Base-by-base conservation (phyloP, 2,797 vertebrate genomes). In the Aldrovandia affinis region DNA sequence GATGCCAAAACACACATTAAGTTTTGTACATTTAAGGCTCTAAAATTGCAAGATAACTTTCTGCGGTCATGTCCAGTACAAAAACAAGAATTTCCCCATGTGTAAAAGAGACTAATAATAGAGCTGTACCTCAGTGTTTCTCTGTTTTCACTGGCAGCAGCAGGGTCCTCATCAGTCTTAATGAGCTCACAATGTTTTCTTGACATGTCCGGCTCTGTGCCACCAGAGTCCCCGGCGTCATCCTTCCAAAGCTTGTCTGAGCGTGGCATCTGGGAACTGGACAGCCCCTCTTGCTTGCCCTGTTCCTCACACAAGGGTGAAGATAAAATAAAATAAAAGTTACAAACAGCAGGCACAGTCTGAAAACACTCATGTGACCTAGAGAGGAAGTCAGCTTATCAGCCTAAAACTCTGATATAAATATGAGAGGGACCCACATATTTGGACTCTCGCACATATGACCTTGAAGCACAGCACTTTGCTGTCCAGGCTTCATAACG, bases 91-190 rank as follows among this genome's bases (percentile, higher is more conserved):
- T 81, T 55, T 84, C 86, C 89, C 86, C 85, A 50, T 12, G 79
- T 79, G 86, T 81, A 87, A 30, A 73, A 1, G 65, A 28, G 86
- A 79, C 73, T 89, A 92, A 89, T 88, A 93, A 94, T 91, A 92
- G 89, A 89, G 79, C 42, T 77, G 85, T 92, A 96, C 95, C 95
- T 95, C 90, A 85, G 65, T 30, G 87, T 28, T 86, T 88, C 87
- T 47, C 81, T 88, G 89, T 88, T 90, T 90, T 90, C 90, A 80
- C 84, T 86, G 89, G 88, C 87, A 75, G 57, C 83, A 52, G 68
- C 2, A 55, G 44, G 57, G 83, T 86, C 85, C 52, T 86, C 81
- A 36, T 88, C 85, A 28, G 86, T 70, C 81, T 83, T 88, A 44
- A 78, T 83, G 47, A 83, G 84, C 68, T 87, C 85, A 55, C 55